phyloP scores from a whole-genome alignment of 2,797 vertebrate species.

The Malurus splendens region DNA sequence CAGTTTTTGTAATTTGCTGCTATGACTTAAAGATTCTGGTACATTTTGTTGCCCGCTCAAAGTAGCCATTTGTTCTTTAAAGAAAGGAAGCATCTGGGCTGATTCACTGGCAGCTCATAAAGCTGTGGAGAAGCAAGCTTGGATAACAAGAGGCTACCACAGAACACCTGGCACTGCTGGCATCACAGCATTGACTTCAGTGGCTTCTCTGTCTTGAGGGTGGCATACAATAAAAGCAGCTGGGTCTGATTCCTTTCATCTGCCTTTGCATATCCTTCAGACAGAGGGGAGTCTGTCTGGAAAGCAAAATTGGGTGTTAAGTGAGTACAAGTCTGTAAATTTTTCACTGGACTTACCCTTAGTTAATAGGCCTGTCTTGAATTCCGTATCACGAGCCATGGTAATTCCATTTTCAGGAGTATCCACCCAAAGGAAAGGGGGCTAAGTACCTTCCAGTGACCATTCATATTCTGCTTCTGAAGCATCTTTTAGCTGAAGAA shows the following conservation, averaged over 20 bases:
- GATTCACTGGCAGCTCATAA: background rate
- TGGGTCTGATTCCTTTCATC: background rate
- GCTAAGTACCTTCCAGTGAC: background rate
- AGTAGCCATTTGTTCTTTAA: background rate
- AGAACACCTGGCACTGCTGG: background rate
- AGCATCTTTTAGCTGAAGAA: background rate
- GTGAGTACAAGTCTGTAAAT: background rate
- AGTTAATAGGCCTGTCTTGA: background rate
- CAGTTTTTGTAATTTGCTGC: background rate
- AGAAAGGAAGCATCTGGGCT: background rate
- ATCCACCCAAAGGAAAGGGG: background rate
- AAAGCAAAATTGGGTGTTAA: background rate
- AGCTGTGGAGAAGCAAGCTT: background rate
- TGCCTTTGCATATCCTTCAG: background rate
- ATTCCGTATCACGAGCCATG: background rate
- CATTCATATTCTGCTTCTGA: background rate
- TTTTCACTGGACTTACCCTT: background rate
- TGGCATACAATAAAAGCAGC: background rate
- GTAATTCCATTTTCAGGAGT: background rate
- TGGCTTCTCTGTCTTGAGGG: background rate
- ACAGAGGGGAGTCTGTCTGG: background rate
- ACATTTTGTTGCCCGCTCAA: background rate
- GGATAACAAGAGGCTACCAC: background rate
- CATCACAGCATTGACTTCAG: background rate
- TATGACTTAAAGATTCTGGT: background rate